These are phyloP conservation scores for Callopanchax toddi DNA, from an alignment of 2,113 vertebrate genomes.

Conservation along the genomic window DNA sequence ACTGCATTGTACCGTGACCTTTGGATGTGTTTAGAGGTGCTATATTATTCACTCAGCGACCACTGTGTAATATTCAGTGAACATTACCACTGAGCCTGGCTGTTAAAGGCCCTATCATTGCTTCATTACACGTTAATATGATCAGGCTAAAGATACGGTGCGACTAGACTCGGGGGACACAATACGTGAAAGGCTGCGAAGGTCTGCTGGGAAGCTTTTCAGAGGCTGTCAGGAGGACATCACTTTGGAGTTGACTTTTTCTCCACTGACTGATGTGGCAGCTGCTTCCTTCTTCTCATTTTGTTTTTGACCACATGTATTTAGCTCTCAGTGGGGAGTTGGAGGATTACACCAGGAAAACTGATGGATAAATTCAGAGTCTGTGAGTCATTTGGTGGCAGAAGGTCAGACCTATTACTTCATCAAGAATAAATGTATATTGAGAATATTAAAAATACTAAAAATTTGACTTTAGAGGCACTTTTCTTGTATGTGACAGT, in stretches of 20 bases:
- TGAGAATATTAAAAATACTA: too few relatives aligned
- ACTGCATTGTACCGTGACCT: constrained; percentile 41
- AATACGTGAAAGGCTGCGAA: constrained; percentile 7
- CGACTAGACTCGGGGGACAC: neutral
- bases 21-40: constrained; percentile 4
- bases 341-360: neutral
- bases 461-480: too few relatives aligned
- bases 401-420: neutral
- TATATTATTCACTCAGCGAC: constrained; percentile 1
- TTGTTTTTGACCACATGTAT: neutral
- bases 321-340: neutral
- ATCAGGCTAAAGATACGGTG: constrained; percentile 17
- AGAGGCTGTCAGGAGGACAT: neutral
- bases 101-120: constrained; percentile 19
- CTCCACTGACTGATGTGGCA: constrained; percentile 48
- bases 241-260: constrained; percentile 3
- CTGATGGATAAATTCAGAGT: neutral
- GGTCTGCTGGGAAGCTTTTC: constrained; percentile 32
- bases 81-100: neutral
- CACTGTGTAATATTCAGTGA: constrained; percentile 31
- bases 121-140: constrained; percentile 49
- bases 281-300: constrained; percentile 25
- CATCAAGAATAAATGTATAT: neutral
- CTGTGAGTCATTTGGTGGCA: neutral
- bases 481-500: neutral